These are phyloP conservation scores for Potorous gilbertii DNA, from an alignment of 2,797 vertebrate genomes.

Conservation along the genomic window DNA sequence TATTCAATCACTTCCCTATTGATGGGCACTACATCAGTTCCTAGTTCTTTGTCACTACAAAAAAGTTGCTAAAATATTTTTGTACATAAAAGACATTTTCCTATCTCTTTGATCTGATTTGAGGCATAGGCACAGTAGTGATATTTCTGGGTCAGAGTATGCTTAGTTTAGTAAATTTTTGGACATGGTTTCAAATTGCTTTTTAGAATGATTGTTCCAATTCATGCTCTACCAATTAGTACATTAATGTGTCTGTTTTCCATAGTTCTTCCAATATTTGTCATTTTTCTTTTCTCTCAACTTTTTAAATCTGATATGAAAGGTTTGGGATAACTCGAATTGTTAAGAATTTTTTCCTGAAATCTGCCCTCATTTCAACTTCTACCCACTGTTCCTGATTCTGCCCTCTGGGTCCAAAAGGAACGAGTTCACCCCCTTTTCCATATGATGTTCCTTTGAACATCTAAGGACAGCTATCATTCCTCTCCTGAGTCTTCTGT, in stretches of 20 bases:
- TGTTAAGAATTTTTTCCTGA: neutral
- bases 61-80: neutral
- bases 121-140: neutral
- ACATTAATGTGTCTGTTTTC: neutral
- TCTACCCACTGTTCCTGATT: neutral
- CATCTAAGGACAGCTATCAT: neutral
- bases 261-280: neutral
- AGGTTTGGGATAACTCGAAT: neutral
- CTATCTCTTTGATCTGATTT: neutral
- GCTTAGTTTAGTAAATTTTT: neutral
- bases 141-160: neutral
- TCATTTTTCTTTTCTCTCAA: neutral
- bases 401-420: neutral
- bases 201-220: neutral
- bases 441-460: neutral
- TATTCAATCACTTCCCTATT: neutral
- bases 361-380: neutral
- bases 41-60: neutral
- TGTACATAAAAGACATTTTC: neutral
- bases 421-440: neutral
- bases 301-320: neutral
- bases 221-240: neutral
- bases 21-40: neutral
- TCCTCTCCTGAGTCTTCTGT: neutral
- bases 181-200: neutral